Conservation (phyloP, 2,888 invertebrate species). For the Ellobium chinense region DNA sequence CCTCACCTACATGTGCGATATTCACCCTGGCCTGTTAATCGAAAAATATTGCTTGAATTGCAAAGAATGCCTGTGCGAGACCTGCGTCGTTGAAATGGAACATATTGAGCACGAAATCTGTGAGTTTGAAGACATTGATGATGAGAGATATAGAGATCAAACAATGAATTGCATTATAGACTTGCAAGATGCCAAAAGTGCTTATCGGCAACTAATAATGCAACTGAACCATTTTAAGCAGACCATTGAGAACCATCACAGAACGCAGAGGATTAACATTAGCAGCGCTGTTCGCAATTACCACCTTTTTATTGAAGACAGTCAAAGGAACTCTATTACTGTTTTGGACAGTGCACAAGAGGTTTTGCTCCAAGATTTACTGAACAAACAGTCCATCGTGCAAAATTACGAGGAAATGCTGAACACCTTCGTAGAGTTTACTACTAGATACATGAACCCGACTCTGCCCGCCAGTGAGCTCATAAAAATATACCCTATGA, state of each 20-base stretch:
- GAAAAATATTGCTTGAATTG: not conserved
- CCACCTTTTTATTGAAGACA: not conserved
- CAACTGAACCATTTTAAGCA: not conserved
- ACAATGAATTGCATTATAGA: too few relatives aligned
- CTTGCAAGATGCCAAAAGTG: too few relatives aligned
- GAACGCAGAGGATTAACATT: not conserved
- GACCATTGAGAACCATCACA: not conserved
- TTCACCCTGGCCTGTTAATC: too few relatives aligned
- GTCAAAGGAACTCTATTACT: not conserved
- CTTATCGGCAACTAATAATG: too few relatives aligned
- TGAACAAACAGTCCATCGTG: not conserved
- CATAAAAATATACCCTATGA: not conserved
- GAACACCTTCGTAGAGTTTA: not conserved
- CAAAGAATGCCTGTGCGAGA: not conserved
- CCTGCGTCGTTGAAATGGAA: not conserved
- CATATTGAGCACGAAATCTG: not conserved
- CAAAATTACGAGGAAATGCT: not conserved
- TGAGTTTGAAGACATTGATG: too few relatives aligned
- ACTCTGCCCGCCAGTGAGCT: not conserved
- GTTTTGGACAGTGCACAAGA: not conserved
- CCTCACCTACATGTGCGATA: too few relatives aligned
- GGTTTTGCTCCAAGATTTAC: not conserved
- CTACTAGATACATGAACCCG: not conserved
- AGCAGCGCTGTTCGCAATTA: not conserved
- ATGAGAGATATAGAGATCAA: too few relatives aligned